These are phyloP conservation scores for Nomada ferruginata DNA, from an alignment of 2,888 invertebrate genomes.

Conservation along the genomic window DNA sequence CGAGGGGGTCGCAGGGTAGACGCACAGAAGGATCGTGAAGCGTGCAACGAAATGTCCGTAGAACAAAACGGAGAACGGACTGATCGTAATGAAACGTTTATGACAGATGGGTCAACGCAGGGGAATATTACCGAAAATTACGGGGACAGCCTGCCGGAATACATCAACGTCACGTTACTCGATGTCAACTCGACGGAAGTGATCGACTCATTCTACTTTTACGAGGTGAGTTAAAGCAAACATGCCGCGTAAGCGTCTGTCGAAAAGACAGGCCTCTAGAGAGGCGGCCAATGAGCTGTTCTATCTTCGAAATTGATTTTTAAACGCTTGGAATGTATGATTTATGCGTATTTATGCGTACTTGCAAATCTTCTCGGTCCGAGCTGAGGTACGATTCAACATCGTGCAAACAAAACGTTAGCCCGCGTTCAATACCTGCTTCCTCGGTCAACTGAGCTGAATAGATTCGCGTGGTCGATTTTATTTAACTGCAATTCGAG, in stretches of 20 bases:
- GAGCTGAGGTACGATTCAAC: neutral
- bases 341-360: neutral
- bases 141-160: conserved; percentile 50
- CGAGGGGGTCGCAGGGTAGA: conserved; percentile 3
- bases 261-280: no score
- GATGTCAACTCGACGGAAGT: conserved; percentile 75
- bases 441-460: neutral
- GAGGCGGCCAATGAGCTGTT: neutral
- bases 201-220: conserved; percentile 84
- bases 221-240: conserved; percentile 80
- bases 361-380: neutral
- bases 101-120: neutral
- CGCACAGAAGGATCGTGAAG: neutral
- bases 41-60: conserved; percentile 55
- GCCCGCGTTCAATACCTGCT: neutral
- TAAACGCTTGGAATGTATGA: neutral
- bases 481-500: neutral
- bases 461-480: neutral
- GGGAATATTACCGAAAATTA: conserved; percentile 7
- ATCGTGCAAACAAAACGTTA: neutral
- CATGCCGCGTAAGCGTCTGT: neutral
- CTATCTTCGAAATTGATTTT: no score
- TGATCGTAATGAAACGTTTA: conserved; percentile 39
- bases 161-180: conserved; percentile 63
- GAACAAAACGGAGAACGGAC: conserved; percentile 23